Conservation (phyloP, 2,113 vertebrate species). For the Neomonachus schauinslandi region DNA sequence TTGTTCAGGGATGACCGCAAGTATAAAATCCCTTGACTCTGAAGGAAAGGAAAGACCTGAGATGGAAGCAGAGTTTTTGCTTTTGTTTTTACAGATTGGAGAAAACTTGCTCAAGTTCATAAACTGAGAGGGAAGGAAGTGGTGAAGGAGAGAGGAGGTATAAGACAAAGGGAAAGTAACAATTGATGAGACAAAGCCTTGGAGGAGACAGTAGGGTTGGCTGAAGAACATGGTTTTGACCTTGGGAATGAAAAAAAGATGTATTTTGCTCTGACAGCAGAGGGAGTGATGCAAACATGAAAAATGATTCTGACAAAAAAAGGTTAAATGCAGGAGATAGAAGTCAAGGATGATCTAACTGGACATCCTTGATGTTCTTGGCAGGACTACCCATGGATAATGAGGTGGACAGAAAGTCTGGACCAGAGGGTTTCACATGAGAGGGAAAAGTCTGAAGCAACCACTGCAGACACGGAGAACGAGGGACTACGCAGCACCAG, state of each 20-base stretch:
- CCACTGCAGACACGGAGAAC: background rate
- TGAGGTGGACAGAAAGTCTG: background rate
- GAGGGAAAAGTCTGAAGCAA: background rate
- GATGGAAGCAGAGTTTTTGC: background rate
- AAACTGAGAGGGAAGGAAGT: background rate
- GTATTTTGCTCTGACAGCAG: background rate
- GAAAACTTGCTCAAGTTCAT: background rate
- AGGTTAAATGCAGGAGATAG: background rate
- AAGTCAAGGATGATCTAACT: background rate
- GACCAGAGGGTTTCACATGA: background rate
- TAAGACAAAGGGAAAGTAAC: background rate
- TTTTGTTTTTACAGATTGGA: background rate
- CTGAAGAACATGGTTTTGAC: background rate
- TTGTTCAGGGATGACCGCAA: background rate
- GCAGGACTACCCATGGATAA: background rate
- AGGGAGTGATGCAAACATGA: background rate
- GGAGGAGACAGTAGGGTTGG: background rate
- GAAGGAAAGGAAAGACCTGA: background rate
- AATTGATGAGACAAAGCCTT: background rate
- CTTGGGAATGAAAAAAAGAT: background rate
- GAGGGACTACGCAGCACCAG: background rate
- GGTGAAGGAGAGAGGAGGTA: background rate
- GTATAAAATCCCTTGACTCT: background rate
- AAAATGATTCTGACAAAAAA: background rate
- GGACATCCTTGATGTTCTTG: background rate